Evolutionary conservation across 2,797 vertebrate genomes (phyloP), one percentile per base, ranked within the genome.

Genomic region (Novumbra hubbsi): DNA sequence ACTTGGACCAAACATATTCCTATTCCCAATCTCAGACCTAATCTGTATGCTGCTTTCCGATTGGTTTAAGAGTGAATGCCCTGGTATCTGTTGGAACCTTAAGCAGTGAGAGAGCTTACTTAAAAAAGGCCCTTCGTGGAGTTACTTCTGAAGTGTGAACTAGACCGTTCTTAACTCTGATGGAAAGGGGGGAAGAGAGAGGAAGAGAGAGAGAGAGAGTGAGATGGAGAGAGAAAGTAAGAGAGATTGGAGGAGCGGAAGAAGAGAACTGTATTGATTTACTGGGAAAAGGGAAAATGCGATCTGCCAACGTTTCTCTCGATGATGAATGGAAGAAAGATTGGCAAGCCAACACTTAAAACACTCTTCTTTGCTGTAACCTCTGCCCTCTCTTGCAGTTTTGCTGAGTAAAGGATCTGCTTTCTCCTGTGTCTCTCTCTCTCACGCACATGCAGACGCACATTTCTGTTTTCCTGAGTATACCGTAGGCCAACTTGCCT

Each of bases 271-370:
- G 80, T 84, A 88, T 90, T 90, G 91, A 91, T 91, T 90, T 87
- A 80, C 78, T 83, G 83, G 87, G 83, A 55, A 88, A 88, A 76
- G 84, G 82, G 78, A 76, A 81, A 87, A 85, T 82, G 84, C 73
- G 83, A 88, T 84, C 77, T 86, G 84, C 81, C 91, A 83, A 79
- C 79, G 75, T 83, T 57, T 57, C 75, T 64, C 74, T 84, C 85
- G 88, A 89, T 90, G 90, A 92, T 94, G 91, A 94, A 93, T 91
- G 86, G 84, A 81, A 90, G 83, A 85, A 80, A 82, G 86, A 89
- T 73, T 88, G 84, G 87, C 88, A 78, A 72, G 75, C 73, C 83
- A 79, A 75, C 74, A 78, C 83, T 83, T 77, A 83, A 76, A 74
- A 71, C 74, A 79, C 77, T 84, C 83, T 77, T 78, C 84, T 78